Evolutionary conservation across 2,113 vertebrate species (phyloP).

Genomic region (Rhinoderma darwinii): DNA sequence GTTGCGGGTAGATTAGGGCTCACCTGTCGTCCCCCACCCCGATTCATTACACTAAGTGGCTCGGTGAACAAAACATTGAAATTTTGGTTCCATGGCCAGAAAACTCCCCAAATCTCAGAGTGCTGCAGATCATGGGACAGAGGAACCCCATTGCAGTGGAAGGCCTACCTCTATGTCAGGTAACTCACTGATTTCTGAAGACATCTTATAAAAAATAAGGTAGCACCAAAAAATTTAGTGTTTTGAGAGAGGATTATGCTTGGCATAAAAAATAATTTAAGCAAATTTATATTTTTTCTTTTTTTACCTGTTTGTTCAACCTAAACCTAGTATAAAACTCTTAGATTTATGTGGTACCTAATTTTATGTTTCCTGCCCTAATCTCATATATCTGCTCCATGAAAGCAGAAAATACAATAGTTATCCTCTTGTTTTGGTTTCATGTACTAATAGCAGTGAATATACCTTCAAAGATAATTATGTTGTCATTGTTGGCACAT

Average conservation of each 20-base stretch:
- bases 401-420: background rate
- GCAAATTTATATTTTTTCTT: background rate
- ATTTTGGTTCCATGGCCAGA: no score
- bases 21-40: no score
- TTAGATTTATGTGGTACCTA: background rate
- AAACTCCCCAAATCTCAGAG: no score
- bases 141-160: background rate
- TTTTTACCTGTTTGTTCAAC: background rate
- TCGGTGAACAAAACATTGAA: no score
- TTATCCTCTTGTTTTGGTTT: background rate
- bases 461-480: conserved; percentile 1
- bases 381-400: background rate
- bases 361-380: conserved; percentile 15
- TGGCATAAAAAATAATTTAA: background rate
- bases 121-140: no score
- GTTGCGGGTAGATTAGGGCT: no score
- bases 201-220: background rate
- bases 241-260: background rate
- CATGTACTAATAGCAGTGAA: background rate
- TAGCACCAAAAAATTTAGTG: no score
- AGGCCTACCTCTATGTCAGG: background rate
- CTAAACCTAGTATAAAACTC: background rate
- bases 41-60: no score
- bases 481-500: background rate
- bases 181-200: background rate